These are phyloP conservation scores for Takifugu ocellatus DNA, from an alignment of 2,797 vertebrate genomes.

Conservation along the genomic window DNA sequence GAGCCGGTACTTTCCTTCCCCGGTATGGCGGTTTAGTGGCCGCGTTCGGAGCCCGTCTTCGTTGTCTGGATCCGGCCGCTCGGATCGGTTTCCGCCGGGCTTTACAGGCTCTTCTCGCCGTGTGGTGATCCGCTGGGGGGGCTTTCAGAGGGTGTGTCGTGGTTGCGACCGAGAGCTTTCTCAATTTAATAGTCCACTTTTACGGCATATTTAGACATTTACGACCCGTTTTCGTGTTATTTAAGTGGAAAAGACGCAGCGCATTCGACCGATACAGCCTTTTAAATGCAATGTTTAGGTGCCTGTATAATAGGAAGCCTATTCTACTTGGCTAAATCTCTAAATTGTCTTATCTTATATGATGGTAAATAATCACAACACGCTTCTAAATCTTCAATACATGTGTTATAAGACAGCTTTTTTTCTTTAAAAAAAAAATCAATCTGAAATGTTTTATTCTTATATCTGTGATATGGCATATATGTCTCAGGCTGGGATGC, in stretches of 20 bases:
- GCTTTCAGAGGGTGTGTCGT: conserved; percentile 72
- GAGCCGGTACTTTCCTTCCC: conserved; percentile 22
- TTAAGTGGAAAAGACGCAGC: no score
- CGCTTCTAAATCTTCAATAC: no score
- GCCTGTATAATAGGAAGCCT: no score
- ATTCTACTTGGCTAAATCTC: no score
- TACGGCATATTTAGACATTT: background rate
- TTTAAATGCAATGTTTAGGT: no score
- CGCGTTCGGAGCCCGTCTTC: background rate
- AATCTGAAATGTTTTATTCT: background rate
- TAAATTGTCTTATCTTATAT: no score
- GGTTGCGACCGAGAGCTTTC: conserved; percentile 58
- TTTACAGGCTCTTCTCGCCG: conserved; percentile 18
- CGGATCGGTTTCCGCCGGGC: conserved; percentile 21
- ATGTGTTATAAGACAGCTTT: no score
- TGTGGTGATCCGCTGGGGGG: conserved; percentile 40
- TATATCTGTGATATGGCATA: background rate
- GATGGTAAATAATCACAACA: no score
- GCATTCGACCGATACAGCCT: no score
- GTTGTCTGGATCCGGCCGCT: background rate
- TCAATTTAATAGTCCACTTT: conserved; percentile 16
- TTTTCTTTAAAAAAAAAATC: no score
- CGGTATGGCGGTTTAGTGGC: background rate
- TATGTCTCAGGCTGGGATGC: background rate
- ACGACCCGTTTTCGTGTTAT: no score